These are phyloP conservation scores for Phaedon cochleariae DNA, from an alignment of 2,888 invertebrate genomes.

Conservation along the genomic window DNA sequence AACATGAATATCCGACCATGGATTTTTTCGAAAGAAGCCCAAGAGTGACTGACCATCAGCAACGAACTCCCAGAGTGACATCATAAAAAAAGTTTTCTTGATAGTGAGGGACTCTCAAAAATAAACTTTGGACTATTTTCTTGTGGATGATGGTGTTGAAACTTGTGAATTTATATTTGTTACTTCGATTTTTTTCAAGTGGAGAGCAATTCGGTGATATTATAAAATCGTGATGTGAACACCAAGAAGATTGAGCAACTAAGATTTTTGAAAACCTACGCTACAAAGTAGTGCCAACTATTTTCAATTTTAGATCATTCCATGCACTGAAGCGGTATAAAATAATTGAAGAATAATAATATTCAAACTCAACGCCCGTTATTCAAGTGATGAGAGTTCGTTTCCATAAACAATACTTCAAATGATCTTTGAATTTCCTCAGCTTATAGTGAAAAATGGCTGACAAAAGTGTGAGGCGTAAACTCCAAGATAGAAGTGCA, in stretches of 20 bases:
- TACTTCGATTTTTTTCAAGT: too few species aligned
- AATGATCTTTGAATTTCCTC: conserved; percentile 35
- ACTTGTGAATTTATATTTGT: too few species aligned
- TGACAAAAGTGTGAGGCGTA: conserved; percentile 48
- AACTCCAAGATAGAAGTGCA: conserved; percentile 59
- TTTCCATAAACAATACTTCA: conserved; percentile 25
- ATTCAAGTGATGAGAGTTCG: conserved; percentile 28
- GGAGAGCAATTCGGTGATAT: too few species aligned
- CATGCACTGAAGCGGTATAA: conserved; percentile 37
- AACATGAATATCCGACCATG: neutral
- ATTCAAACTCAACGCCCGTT: conserved; percentile 22
- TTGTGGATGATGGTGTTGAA: too few species aligned
- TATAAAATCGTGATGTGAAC: conserved; percentile 9
- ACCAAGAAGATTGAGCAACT: conserved; percentile 35
- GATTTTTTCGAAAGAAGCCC: conserved; percentile 22
- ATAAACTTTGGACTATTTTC: too few species aligned
- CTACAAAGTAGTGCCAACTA: conserved; percentile 42
- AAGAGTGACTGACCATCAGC: too few species aligned
- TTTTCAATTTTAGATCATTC: conserved; percentile 49
- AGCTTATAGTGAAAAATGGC: conserved; percentile 47
- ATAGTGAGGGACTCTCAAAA: too few species aligned
- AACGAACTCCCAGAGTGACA: too few species aligned
- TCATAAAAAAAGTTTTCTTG: too few species aligned
- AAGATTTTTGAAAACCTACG: conserved; percentile 44
- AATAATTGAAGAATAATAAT: conserved; percentile 36